Evolutionary conservation across 2,797 vertebrate species (phyloP).

Genomic region (Phalloptychus januarius): DNA sequence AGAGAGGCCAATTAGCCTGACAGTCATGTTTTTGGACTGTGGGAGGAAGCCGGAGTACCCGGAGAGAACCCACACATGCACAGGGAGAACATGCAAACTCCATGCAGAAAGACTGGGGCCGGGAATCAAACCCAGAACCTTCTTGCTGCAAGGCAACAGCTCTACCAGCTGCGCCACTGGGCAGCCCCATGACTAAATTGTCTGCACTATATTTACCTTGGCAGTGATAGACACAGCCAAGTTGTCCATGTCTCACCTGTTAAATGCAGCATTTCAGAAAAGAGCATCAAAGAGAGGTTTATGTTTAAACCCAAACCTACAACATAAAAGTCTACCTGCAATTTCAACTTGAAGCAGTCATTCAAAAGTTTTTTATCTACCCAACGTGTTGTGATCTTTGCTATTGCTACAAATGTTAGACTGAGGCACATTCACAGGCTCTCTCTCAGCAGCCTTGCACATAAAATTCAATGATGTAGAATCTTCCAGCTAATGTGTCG

Average conservation of each 20-base stretch:
- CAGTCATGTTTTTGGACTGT: too few species aligned
- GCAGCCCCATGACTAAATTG: neutral
- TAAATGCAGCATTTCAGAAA: neutral
- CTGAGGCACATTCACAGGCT: neutral
- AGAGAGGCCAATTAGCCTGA: too few species aligned
- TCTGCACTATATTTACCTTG: neutral
- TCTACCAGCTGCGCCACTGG: too few species aligned
- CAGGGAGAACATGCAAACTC: too few species aligned
- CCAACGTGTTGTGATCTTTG: neutral
- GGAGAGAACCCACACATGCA: too few species aligned
- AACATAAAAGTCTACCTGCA: neutral
- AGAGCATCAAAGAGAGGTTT: neutral
- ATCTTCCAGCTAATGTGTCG: constrained; percentile 5
- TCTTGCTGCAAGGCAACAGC: too few species aligned
- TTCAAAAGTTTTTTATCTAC: neutral
- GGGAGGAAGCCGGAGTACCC: too few species aligned
- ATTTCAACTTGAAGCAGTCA: neutral
- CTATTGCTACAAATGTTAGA: constrained; percentile 20
- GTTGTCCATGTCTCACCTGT: neutral
- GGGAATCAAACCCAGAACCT: too few species aligned
- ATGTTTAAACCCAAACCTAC: neutral
- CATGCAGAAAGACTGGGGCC: too few species aligned
- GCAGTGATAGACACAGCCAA: neutral
- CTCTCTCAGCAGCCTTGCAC: neutral
- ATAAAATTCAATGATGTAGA: constrained; percentile 1